phyloP scores from a whole-genome alignment of 2,888 invertebrate species.

The Cantharis rustica region DNA sequence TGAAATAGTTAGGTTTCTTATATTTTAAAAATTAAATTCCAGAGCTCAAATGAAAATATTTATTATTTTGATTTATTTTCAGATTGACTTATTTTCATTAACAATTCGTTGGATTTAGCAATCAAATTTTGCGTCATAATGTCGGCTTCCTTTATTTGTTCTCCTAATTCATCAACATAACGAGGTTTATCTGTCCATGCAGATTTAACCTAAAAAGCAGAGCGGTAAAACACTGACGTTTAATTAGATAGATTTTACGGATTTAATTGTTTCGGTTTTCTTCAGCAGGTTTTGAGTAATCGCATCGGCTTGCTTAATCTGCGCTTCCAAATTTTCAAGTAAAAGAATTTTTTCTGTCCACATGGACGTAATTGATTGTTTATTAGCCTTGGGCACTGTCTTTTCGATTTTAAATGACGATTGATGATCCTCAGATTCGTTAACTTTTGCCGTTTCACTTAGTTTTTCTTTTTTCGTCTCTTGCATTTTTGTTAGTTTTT shows the following conservation, averaged over 20 bases:
- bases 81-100: not conserved
- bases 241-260: not conserved
- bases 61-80: not conserved
- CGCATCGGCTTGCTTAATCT: conserved; percentile 67
- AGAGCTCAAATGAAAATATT: not conserved
- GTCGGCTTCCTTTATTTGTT: not conserved
- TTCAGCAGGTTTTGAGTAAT: conserved; percentile 46
- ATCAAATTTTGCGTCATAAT: not conserved
- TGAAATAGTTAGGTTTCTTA: not conserved
- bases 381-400: not conserved
- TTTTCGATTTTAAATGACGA: not conserved
- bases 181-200: not conserved
- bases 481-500: not conserved
- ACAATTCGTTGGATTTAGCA: not conserved
- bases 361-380: conserved; percentile 51
- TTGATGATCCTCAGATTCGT: not conserved
- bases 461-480: not conserved
- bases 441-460: not conserved
- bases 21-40: not conserved
- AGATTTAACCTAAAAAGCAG: not conserved
- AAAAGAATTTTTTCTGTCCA: conserved; percentile 71
- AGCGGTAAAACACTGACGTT: not conserved
- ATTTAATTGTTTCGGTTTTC: not conserved
- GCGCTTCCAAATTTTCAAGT: conserved; percentile 70
- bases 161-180: not conserved